Evolutionary conservation across 2,113 vertebrate species (phyloP), one percentile per base, ranked within the genome.

Genomic region (Ageneiosus marmoratus): DNA sequence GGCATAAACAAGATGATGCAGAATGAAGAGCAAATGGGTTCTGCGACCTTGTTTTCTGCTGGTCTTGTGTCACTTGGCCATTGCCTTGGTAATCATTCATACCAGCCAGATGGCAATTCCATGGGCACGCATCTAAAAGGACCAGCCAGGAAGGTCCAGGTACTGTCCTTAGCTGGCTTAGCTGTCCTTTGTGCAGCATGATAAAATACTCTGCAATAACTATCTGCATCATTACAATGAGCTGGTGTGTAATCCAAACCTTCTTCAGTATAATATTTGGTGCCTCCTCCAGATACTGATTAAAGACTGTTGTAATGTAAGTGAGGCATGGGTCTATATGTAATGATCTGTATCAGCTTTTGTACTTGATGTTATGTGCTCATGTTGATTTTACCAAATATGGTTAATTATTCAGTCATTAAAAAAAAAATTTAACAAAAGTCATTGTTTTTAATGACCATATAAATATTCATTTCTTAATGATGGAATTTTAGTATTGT

Each of bases 91-190:
- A 93, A 95, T 95, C 91, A 94, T 94, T 94, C 93, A 95, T 93
- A 93, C 92, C 90, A 89, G 93, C 93, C 94, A 95, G 94, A 95
- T 95, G 94, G 94, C 91, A 90, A 93, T 94, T 94, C 92, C 82
- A 88, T 93, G 92, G 92, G 94, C 88, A 92, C 92, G 90, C 87
- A 67, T 91, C 89, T 91, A 93, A 51, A 94, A 93, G 92, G 94
- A 94, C 93, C 88, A 92, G 94, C 93, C 91, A 92, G 91, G 90
- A 91, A 92, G 90, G 89, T 92, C 88, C 91, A 88, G 90, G 88
- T 90, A 87, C 84, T 51, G 85, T 89, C 92, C n/a, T n/a, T 90
- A 88, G 86, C 56, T 34, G 69, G 41, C 55, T 87, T 89, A 85
- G 87, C 84, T 76, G 83, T 85, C 41, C 72, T 74, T 24, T 37